Evolutionary conservation across 1,140 invertebrate species (phyloP).

Genomic region (Apis laboriosa): DNA sequence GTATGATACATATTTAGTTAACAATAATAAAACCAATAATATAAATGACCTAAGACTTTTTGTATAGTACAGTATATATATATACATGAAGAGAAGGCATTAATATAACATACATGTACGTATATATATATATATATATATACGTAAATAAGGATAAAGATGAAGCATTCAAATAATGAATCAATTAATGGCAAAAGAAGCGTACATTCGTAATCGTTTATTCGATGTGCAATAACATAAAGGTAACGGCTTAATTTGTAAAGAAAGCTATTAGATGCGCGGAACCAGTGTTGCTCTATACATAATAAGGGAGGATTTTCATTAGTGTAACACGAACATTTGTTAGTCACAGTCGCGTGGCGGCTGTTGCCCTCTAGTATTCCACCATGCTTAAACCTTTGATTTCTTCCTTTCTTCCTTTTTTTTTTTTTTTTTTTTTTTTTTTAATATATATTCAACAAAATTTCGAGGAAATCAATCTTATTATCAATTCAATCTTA

Average conservation of each 20-base stretch:
- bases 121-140: slow-evolving; percentile 28
- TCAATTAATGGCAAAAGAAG: slow-evolving; percentile 37
- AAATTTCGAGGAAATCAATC: not conserved
- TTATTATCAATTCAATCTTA: not conserved
- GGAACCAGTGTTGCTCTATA: not conserved
- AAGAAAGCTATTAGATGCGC: slow-evolving; percentile 13
- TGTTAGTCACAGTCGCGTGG: not conserved
- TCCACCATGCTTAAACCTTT: too few relatives aligned
- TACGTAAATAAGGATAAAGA: not conserved
- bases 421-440: too few relatives aligned
- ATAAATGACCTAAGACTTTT: not conserved
- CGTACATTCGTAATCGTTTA: slow-evolving; percentile 72
- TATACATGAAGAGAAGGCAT: not conserved
- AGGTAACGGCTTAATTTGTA: slow-evolving; percentile 69
- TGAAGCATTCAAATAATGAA: slow-evolving; percentile 23
- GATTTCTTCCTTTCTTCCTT: too few relatives aligned
- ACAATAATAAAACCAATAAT: not conserved
- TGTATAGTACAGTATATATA: not conserved
- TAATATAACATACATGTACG: slow-evolving; percentile 18
- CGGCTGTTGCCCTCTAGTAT: not conserved
- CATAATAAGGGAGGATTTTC: not conserved
- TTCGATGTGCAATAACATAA: slow-evolving; percentile 78
- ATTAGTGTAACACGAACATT: not conserved
- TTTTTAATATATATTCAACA: not conserved
- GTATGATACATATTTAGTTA: too few relatives aligned